Evolutionary conservation across 2,797 vertebrate species (phyloP).

Genomic region (Manis crassicaudata): DNA sequence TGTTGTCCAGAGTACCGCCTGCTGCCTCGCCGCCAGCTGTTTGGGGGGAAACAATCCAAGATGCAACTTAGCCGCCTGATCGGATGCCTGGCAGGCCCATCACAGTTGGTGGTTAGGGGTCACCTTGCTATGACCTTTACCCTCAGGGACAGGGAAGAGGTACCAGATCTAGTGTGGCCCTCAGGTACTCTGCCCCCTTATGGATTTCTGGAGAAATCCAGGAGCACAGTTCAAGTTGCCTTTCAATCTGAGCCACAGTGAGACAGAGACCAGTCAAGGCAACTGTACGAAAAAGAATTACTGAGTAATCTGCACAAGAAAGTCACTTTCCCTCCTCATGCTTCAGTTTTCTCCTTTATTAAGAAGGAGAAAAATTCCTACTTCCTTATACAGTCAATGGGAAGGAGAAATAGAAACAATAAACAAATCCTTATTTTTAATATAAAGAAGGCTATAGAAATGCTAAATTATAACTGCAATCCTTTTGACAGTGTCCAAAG

Average conservation of each 20-base stretch:
- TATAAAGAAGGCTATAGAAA: conserved; percentile 17
- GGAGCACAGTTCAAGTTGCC: not conserved
- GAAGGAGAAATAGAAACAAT: conserved; percentile 6
- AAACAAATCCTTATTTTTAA: conserved; percentile 47
- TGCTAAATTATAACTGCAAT: not conserved
- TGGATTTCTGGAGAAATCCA: not conserved
- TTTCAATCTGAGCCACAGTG: not conserved
- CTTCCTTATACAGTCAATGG: not conserved
- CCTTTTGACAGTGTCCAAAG: not conserved
- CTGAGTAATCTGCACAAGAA: not conserved
- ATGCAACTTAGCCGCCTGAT: not conserved
- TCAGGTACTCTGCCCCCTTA: not conserved
- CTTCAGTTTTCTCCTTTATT: conserved; percentile 39
- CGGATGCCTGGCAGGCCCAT: not conserved
- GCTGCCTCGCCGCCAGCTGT: conserved; percentile 76
- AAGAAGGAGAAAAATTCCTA: conserved; percentile 7
- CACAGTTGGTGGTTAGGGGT: not conserved
- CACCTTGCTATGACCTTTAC: not conserved
- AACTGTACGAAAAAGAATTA: not conserved
- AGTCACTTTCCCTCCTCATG: not conserved
- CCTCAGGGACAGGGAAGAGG: not conserved
- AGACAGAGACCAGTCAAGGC: not conserved
- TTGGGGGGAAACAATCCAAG: conserved; percentile 66
- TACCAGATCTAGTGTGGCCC: not conserved
- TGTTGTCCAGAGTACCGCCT: conserved; percentile 88